Evolutionary conservation across 2,797 vertebrate genomes (phyloP), one percentile per base, ranked within the genome.

Genomic region (Muscicapa comitata): DNA sequence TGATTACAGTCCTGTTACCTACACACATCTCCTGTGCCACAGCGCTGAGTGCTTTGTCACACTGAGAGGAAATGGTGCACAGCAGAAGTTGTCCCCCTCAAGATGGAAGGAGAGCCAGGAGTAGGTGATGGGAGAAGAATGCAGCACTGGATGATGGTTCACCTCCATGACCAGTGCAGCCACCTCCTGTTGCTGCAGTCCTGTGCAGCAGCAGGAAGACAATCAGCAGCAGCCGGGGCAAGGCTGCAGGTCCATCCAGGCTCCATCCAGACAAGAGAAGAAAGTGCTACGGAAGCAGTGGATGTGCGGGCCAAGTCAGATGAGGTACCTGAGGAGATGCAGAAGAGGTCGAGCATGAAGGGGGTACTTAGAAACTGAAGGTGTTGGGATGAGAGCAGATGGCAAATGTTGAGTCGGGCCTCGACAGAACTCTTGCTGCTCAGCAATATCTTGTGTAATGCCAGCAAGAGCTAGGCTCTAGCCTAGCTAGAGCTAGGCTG

Each of bases 1-100:
- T 50, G 54, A 54, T 45, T 31, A 33, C 8, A 63, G 45, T 28
- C 21, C 20, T 53, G 82, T 61, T 25, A 58, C 81, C 37, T 21
- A 28, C 17, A 25, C 23, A 2, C 0, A 2, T 9, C 13, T 19
- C 6, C 11, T 6, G 9, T 15, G 12, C 29, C 54, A 13, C 18
- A n/a, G 16, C 4, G 13, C 51, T 13, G 20, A 50, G 42, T 1
- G 18, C 33, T 29, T 37, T n/a, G 7, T 37, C 66, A 59, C 5
- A 1, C 19, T 24, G 40, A 38, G 17, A 62, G 24, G 5, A 62
- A 61, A 83, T 48, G 11, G 50, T 29, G 17, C 16, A 33, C 15
- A 68, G 59, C 55, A 85, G 31, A 38, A 73, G 28, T 0, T 45
- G 57, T 18, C 10, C 17, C 61, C 10, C 9, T 62, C 23, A 25